Base-by-base conservation (phyloP, 2,888 invertebrate species). In the Ischnura elegans region DNA sequence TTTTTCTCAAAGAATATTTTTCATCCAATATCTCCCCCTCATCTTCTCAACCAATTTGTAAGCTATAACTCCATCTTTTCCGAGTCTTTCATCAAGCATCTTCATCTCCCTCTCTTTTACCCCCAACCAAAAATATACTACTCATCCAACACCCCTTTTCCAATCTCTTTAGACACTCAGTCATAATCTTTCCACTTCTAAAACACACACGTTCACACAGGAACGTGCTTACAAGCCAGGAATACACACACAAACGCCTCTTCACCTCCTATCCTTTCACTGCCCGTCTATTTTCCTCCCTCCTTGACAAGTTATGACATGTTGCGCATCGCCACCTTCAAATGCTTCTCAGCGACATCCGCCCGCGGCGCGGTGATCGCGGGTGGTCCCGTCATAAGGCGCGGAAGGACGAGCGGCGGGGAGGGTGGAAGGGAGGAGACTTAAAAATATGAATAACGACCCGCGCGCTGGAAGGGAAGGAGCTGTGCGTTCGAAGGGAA, bases 341-440 rank as follows among this genome's bases (percentile, higher is more conserved):
- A 43, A 46, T 13, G 42, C 66, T n/a, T n/a, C 61, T 19, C 43
- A 25, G 90, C 51, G 51, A 36, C 42, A 47, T 87, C 87, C 87
- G 47, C 21, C 87, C 47, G 51, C 8, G 87, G 87, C 55, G 55
- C 61, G 46, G 87, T 29, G 10, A 13, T 61, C 90, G 90, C 51
- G 90, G 55, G 90, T 90, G 90, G 90, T 90, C 90, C 87, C 90
- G 90, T 66, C 90, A 90, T 61, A 90, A 90, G 55, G 61, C 43
- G 90, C 42, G 90, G 90, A 43, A 66, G 29, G 51, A 76, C 76
- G 87, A 55, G 47, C n/a, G 42, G 85, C 85, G 85, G 85, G 25
- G 25, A 21, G 51, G 2, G 13, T 13, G 51, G 87, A 42, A 55
- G 5, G 8, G 87, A 6, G 87, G 87, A 0, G 55, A 16, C 2